Evolutionary conservation across 2,113 vertebrate genomes (phyloP).

Genomic region (Glaucomys volans): DNA sequence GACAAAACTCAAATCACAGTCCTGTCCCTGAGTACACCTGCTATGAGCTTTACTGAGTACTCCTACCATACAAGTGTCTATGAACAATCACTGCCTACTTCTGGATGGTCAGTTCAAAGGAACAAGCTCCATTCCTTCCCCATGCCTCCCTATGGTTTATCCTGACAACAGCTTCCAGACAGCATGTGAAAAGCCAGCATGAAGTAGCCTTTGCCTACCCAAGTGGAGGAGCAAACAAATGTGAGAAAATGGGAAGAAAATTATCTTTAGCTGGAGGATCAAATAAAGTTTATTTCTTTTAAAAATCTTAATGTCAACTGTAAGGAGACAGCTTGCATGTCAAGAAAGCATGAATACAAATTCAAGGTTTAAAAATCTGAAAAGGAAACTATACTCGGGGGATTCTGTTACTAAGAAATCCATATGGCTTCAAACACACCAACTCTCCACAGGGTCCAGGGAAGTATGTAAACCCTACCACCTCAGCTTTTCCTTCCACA

Average conservation of each 20-base stretch:
- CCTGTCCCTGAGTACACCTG: background rate
- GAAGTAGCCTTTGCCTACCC: background rate
- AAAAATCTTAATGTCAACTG: slow-evolving; percentile 28
- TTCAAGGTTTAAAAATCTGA: background rate
- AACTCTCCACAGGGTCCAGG: background rate
- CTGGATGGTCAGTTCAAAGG: background rate
- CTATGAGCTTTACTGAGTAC: background rate
- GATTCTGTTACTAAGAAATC: background rate
- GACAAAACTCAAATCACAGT: background rate
- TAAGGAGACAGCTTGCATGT: background rate
- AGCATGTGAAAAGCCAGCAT: too few relatives aligned
- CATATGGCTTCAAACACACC: background rate
- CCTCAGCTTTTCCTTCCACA: background rate
- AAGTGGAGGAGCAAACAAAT: background rate
- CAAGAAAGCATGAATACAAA: background rate
- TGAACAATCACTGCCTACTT: fast-evolving
- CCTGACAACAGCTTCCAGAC: background rate
- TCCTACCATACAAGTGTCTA: background rate
- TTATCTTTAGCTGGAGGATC: background rate
- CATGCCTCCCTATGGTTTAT: background rate
- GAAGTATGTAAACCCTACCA: background rate
- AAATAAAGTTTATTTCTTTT: slow-evolving; percentile 15
- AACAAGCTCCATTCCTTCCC: background rate
- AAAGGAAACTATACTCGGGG: slow-evolving; percentile 33
- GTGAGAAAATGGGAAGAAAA: background rate